Conservation (phyloP, 1,140 invertebrate species). For the Drosophila sp. region DNA sequence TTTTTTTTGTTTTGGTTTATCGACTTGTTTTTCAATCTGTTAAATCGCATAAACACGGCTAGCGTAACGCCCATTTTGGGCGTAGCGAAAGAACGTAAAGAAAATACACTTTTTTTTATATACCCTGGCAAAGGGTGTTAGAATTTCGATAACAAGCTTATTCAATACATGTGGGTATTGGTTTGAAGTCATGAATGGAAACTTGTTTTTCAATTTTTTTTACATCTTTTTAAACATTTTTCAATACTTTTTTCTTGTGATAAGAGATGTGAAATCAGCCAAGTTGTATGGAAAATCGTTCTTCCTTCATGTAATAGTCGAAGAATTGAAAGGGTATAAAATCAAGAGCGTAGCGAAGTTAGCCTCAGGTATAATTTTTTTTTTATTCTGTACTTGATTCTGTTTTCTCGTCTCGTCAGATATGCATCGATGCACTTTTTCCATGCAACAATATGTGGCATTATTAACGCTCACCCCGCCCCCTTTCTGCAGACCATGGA, state of each 20-base stretch:
- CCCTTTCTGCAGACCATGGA: not conserved
- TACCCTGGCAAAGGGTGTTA: not conserved
- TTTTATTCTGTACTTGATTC: conserved; percentile 27
- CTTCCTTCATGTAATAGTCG: not conserved
- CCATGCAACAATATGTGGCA: conserved; percentile 39
- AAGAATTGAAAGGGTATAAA: not conserved
- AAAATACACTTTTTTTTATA: not conserved
- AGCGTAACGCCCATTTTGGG: not conserved
- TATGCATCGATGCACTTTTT: conserved; percentile 55
- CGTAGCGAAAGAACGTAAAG: conserved; percentile 7
- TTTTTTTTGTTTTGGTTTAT: conserved; percentile 41
- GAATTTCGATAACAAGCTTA: not conserved
- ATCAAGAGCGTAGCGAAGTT: not conserved
- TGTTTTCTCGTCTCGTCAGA: conserved; percentile 41
- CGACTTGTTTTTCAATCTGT: conserved; percentile 58
- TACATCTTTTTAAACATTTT: too few relatives aligned
- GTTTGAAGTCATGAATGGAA: too few relatives aligned
- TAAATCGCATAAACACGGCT: conserved; percentile 44
- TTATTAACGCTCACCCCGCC: conserved; percentile 34
- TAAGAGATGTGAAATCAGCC: too few relatives aligned
- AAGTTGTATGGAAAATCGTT: too few relatives aligned
- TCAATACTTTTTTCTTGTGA: too few relatives aligned
- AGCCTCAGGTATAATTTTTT: conserved; percentile 10
- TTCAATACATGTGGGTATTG: too few relatives aligned
- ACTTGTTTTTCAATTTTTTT: too few relatives aligned